A percentile compares a stretch with the other conserved stretches of the same genome.
These are phyloP conservation scores for Isotomurus palustris DNA, from an alignment of 2,888 invertebrate genomes.

Conservation along the genomic window DNA sequence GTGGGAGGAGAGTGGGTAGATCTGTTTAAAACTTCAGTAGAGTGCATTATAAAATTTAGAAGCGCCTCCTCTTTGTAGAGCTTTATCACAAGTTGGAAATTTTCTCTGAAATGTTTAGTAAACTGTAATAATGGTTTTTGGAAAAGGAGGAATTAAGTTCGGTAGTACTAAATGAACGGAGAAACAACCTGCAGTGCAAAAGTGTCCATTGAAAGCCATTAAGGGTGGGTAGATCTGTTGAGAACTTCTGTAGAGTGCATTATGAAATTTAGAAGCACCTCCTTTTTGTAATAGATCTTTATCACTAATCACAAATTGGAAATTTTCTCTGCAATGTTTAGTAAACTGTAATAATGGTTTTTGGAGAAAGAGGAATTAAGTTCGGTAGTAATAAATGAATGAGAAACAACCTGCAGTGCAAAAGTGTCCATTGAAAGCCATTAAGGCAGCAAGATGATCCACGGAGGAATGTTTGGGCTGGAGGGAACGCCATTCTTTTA, in stretches of 20 bases:
- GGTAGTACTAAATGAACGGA: not conserved
- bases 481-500: conserved; percentile 22
- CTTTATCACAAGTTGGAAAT: not conserved
- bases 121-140: not conserved
- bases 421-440: conserved; percentile 36
- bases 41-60: too few species aligned
- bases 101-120: not conserved
- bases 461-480: conserved; percentile 19
- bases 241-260: too few species aligned
- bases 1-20: too few species aligned
- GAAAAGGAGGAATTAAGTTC: not conserved
- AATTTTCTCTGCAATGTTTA: not conserved
- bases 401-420: conserved; percentile 25
- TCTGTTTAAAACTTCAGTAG: too few species aligned
- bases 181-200: conserved; percentile 28
- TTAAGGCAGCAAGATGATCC: conserved; percentile 25
- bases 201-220: conserved; percentile 34
- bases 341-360: not conserved
- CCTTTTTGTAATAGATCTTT: too few species aligned
- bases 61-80: too few species aligned
- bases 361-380: not conserved
- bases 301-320: not conserved
- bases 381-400: not conserved
- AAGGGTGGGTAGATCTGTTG: too few species aligned
- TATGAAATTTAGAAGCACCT: too few species aligned